phyloP scores from a whole-genome alignment of 2,113 vertebrate genomes.

The rabbit (Oryctolagus cuniculus) region DNA sequence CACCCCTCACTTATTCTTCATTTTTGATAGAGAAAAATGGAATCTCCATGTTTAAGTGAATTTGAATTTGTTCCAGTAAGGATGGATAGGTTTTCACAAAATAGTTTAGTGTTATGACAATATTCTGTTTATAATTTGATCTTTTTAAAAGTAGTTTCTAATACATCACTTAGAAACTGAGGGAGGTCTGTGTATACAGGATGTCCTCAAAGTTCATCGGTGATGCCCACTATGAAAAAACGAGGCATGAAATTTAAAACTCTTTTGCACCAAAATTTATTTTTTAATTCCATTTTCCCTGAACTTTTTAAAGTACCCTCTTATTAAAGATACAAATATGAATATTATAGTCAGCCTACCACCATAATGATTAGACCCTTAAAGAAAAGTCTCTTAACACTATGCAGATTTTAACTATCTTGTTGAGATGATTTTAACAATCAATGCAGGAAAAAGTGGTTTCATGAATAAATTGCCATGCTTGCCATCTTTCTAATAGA shows the following conservation, averaged over 20 bases:
- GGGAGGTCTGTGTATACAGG: neutral
- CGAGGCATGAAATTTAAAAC: no score
- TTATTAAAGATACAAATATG: neutral
- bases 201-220: no score
- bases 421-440: neutral
- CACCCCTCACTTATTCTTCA: no score
- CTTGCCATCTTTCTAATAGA: neutral
- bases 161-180: neutral
- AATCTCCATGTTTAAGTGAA: neutral
- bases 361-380: neutral
- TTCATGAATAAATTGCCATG: neutral
- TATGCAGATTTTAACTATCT: neutral
- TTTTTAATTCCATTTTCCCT: no score
- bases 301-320: no score
- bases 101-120: neutral
- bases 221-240: no score
- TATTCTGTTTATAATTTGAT: neutral
- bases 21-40: neutral
- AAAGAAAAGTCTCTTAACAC: neutral
- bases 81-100: constrained; percentile 3
- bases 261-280: no score
- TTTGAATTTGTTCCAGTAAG: neutral
- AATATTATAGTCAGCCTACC: neutral
- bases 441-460: neutral
- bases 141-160: neutral